Percentiles rank a stretch among this genome's conserved stretches.
Evolutionary conservation across 2,113 vertebrate genomes (phyloP).

Genomic region (Triplophysa rosa): DNA sequence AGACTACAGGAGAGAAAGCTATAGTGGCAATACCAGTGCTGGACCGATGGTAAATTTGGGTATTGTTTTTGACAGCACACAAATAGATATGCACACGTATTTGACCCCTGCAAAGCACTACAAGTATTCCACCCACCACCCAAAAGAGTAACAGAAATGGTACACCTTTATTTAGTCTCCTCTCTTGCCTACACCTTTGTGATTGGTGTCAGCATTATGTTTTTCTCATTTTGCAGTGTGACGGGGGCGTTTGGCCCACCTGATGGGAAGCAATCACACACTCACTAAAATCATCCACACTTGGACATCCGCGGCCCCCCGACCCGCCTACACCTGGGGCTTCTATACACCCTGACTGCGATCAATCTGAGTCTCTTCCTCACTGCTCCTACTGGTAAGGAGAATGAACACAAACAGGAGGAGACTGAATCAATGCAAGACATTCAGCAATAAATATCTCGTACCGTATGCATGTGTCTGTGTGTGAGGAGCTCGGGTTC

Average conservation of each 20-base stretch:
- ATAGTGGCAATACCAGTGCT: not conserved
- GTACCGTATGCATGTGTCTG: conserved; percentile 17
- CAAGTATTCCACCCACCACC: not conserved
- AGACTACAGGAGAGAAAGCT: not conserved
- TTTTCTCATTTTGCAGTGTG: conserved; percentile 36
- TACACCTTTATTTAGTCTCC: conserved; percentile 12
- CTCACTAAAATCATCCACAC: conserved; percentile 51
- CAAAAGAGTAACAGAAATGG: not conserved
- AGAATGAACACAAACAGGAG: conserved; percentile 42
- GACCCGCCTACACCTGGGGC: conserved; percentile 1
- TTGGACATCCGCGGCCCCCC: conserved; percentile 20
- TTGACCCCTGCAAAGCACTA: not conserved
- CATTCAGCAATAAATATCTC: conserved; percentile 49
- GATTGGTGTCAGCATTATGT: conserved; percentile 22
- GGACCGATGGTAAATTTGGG: too few relatives aligned
- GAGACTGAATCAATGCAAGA: conserved; percentile 47
- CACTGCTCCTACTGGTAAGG: conserved; percentile 34
- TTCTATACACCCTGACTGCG: conserved; percentile 28
- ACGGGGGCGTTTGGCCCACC: conserved; percentile 32
- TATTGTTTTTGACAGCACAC: not conserved
- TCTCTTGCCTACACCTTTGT: not conserved
- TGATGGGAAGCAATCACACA: conserved; percentile 50
- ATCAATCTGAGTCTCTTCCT: conserved; percentile 45
- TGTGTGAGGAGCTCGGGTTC: conserved; percentile 13
- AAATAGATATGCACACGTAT: conserved; percentile 7